phyloP scores from a whole-genome alignment of 2,113 vertebrate species.

The Amphilophus citrinellus region DNA sequence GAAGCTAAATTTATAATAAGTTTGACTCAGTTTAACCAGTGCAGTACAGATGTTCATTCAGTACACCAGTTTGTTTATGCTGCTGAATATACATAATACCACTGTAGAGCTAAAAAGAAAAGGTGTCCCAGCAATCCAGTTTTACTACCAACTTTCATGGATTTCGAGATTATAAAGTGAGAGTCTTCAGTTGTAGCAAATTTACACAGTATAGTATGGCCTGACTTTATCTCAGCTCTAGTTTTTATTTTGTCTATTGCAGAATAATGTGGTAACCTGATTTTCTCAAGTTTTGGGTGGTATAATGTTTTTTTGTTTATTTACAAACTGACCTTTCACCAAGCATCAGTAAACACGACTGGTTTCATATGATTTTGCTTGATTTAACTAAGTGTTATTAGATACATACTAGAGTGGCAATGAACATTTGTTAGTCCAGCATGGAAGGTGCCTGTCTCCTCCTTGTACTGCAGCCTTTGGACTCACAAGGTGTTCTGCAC shows the following conservation, averaged over 20 bases:
- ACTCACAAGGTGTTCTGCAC: background rate
- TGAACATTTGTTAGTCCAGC: background rate
- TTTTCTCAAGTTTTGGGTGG: background rate
- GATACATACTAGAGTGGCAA: background rate
- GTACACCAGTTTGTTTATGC: background rate
- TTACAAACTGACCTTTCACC: background rate
- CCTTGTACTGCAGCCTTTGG: background rate
- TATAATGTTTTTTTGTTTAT: background rate
- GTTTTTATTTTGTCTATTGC: background rate
- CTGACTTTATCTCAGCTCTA: background rate
- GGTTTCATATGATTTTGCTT: background rate
- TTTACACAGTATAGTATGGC: background rate
- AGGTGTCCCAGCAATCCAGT: background rate
- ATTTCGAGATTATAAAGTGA: no score
- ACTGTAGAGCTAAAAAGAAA: background rate
- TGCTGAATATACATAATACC: background rate
- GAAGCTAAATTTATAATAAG: background rate
- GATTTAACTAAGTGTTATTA: background rate
- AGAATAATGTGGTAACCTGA: background rate
- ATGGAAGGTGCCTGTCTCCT: background rate
- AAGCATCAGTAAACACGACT: background rate
- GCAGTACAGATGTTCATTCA: background rate
- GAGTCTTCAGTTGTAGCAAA: fast-evolving
- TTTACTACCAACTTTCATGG: background rate
- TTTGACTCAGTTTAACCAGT: background rate